A percentile compares a stretch with the other conserved stretches of the same genome.
Conservation (phyloP, 2,113 vertebrate genomes). For the Mormyrus iriodes region DNA sequence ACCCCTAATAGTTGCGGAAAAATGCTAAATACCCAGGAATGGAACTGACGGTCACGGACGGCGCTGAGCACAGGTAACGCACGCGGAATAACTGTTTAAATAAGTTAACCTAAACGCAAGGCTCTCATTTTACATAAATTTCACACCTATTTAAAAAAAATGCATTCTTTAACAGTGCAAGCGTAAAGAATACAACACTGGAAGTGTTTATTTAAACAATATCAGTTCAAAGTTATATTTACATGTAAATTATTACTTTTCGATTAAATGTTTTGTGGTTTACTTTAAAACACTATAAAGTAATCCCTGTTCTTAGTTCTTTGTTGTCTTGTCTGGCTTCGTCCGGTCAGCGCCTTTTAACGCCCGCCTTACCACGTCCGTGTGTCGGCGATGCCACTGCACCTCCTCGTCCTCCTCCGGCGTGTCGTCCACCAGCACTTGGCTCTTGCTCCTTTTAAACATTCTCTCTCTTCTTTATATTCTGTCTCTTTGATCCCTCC, state of each 20-base stretch:
- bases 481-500: not conserved
- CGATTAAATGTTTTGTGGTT: not conserved
- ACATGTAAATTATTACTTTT: not conserved
- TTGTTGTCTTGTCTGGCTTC: not conserved
- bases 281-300: not conserved
- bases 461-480: slow-evolving; percentile 43
- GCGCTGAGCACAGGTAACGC: not conserved
- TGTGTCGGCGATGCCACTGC: slow-evolving; percentile 63
- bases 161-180: not conserved
- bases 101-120: not conserved
- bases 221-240: not conserved
- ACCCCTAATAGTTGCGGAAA: not conserved
- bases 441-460: slow-evolving; percentile 68
- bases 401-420: slow-evolving; percentile 69
- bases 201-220: not conserved
- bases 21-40: not conserved
- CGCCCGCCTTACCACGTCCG: slow-evolving; percentile 54
- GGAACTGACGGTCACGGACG: not conserved
- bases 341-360: not conserved
- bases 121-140: not conserved
- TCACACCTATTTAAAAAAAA: not conserved
- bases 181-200: not conserved
- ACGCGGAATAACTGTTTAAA: not conserved
- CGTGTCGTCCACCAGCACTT: slow-evolving; percentile 66
- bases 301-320: not conserved